Base-by-base conservation (phyloP, 1,140 invertebrate species). In the Zaprionus tsacasi region DNA sequence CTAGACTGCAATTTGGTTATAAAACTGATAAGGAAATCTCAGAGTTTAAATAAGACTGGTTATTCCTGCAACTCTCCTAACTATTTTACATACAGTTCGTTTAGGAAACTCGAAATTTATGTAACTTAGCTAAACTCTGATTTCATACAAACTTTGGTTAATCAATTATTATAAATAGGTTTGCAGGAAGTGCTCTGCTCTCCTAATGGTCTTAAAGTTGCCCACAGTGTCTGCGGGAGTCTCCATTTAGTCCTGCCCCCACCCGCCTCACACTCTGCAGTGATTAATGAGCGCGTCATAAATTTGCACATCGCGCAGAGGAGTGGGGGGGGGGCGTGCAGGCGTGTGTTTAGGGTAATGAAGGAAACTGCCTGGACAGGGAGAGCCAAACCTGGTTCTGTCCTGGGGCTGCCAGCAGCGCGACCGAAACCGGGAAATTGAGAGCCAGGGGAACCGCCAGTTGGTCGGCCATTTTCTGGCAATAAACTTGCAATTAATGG, bases 401-500 rank as follows among this genome's bases (percentile, higher is more conserved):
- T n/a, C 21, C 54, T 33, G 36, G 27, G 30, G n/a, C 17, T 12
- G 36, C 17, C n/a, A n/a, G n/a, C 0, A 7, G n/a, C 1, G 38
- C 6, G 12, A 43, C 57, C 38, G 13, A 10, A 48, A 35, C 27
- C 4, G 43, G n/a, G 25, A 64, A 59, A 40, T 17, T 25, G 15
- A 10, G 27, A 30, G n/a, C 36, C 43, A 5, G 30, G 17, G 63
- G 33, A 40, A 66, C 66, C 71, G 59, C 25, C 57, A 50, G 55
- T 33, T 56, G 48, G 71, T 70, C 65, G 73, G 71, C 64, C 77
- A 80, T 65, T 82, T 78, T 80, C 70, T 67, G 74, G 77, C 83
- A 66, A 82, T 81, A 88, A 88, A 88, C 67, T 88, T 70, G 54
- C 77, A 66, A 77, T 78, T 80, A 87, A 88, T 78, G 80, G 65